Evolutionary conservation across 2,113 vertebrate species (phyloP), one percentile per base, ranked within the genome.

Genomic region (Alaudala cheleensis): DNA sequence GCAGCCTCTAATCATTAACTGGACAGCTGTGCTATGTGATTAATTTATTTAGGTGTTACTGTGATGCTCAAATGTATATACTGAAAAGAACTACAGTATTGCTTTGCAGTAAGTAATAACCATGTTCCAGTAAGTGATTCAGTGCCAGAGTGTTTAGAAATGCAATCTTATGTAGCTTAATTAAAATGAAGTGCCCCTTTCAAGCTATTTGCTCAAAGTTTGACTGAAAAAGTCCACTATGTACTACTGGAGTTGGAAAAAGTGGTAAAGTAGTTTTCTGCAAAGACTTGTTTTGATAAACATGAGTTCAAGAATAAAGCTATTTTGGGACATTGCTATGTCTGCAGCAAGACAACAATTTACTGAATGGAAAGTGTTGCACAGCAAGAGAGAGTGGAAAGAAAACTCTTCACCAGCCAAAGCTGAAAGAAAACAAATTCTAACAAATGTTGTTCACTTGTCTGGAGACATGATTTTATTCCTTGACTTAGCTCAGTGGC

Each of bases 281-380:
- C 91, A 96, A 97, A 95, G 96, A 28, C 45, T 95, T 93, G 81
- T 96, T 98, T 97, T 97, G 97, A 97, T 95, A 96, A 76, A 82
- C 70, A 92, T 67, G 73, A 80, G 56, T 67, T 79, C 64, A 90
- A 92, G 95, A 83, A 95, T 96, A 93, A 84, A 97, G 71, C 81
- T 95, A 93, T 96, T 97, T 91, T 93, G 67, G 58, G 82, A 57
- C 62, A 81, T 87, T 81, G 92, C 86, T 94, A 64, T 96, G 88
- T 95, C 94, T 93, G 86, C 94, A 90, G 79, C 86, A 90, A 76
- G 94, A 97, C 80, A 96, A 96, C 94, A 96, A 86, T 70, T 93
- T 86, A 95, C 86, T 92, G 79, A 92, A 97, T 94, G 84, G 96
- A 97, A 96, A 95, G 82, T 81, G 88, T 96, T 94, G 91, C 96